These are phyloP conservation scores for Lanius collurio DNA, from an alignment of 2,113 vertebrate species.

Conservation along the genomic window DNA sequence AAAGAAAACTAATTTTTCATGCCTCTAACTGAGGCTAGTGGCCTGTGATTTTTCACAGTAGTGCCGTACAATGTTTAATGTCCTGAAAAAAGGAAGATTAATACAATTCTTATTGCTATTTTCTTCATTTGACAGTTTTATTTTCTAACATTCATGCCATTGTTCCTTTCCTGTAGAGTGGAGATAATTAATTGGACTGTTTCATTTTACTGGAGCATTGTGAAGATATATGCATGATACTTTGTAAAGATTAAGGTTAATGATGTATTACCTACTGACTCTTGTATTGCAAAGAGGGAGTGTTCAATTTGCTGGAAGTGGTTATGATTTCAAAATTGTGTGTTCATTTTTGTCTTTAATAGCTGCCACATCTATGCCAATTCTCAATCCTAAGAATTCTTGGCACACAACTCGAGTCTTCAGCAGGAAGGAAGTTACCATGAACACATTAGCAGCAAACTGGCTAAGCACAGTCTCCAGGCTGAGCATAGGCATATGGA, in stretches of 20 bases:
- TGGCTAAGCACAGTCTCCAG: not conserved
- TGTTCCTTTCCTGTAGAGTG: not conserved
- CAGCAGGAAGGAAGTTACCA: not conserved
- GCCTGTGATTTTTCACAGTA: not conserved
- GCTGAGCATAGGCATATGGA: not conserved
- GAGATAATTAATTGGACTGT: not conserved
- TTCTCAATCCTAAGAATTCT: not conserved
- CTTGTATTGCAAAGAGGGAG: not conserved
- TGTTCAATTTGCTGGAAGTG: not conserved
- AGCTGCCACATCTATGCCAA: not conserved
- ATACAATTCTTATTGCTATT: not conserved
- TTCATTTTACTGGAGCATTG: not conserved
- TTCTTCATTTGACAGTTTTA: not conserved
- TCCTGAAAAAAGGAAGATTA: not conserved
- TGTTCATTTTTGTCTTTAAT: not conserved
- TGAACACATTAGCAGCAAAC: accelerated
- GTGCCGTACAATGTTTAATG: not conserved
- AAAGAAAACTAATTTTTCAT: not conserved
- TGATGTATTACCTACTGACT: not conserved
- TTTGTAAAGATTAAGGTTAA: not conserved
- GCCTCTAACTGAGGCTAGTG: not conserved
- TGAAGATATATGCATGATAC: not conserved
- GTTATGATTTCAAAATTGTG: not conserved
- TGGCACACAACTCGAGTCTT: not conserved
- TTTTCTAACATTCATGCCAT: not conserved